phyloP scores from a whole-genome alignment of 2,888 invertebrate genomes.

The Rhingia rostrata region DNA sequence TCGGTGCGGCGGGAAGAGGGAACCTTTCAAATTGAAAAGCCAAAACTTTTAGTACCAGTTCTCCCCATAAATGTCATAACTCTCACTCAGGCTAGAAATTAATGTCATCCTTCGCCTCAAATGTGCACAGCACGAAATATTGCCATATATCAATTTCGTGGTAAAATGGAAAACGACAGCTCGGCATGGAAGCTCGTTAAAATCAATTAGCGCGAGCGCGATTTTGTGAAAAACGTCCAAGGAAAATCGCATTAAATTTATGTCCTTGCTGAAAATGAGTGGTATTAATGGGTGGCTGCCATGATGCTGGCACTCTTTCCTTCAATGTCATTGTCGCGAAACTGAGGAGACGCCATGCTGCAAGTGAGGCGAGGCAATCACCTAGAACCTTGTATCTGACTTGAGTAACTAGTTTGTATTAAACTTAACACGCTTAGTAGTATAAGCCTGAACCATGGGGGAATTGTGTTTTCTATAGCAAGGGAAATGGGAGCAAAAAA shows the following conservation, averaged over 20 bases:
- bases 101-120: constrained; percentile 44
- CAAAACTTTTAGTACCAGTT: background rate
- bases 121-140: constrained; percentile 40
- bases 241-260: constrained; percentile 74
- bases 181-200: constrained; percentile 68
- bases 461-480: constrained; percentile 12
- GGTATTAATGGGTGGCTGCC: constrained; percentile 61
- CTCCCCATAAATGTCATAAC: constrained; percentile 52
- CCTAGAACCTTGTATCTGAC: constrained; percentile 22
- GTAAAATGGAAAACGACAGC: constrained; percentile 53
- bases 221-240: constrained; percentile 66
- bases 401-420: constrained; percentile 52
- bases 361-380: constrained; percentile 49
- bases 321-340: constrained; percentile 8
- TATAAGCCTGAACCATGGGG: constrained; percentile 40
- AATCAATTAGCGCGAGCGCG: constrained; percentile 72
- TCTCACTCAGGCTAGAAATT: constrained; percentile 48
- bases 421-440: constrained; percentile 51
- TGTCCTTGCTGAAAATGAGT: constrained; percentile 60
- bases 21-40: constrained; percentile 33
- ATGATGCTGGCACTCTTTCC: constrained; percentile 13
- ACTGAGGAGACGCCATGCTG: constrained; percentile 31
- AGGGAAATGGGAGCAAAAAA: background rate
- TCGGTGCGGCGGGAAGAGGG: constrained; percentile 3
- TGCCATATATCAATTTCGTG: constrained; percentile 67